Conservation (phyloP, 2,888 invertebrate species). For the Drosophila parthenogenetica region DNA sequence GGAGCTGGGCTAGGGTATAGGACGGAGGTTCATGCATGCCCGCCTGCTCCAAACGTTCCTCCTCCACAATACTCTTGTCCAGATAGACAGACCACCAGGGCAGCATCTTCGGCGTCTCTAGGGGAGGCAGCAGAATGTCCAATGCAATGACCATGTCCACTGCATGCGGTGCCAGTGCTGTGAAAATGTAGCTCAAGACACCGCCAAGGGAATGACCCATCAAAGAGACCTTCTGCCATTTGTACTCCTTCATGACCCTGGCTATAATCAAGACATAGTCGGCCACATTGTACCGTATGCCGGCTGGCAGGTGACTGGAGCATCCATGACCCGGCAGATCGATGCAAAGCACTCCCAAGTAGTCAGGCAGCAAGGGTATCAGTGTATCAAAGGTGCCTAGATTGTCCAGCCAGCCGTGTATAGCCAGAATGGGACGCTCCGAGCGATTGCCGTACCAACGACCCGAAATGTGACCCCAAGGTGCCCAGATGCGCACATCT, state of each 20-base stretch:
- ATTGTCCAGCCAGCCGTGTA: conserved; percentile 93
- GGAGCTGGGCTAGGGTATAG: conserved; percentile 87
- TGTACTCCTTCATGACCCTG: conserved; percentile 87
- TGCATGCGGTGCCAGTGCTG: conserved; percentile 86
- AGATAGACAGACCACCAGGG: fast-evolving
- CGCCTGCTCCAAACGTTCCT: conserved; percentile 72
- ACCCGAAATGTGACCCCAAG: conserved; percentile 89
- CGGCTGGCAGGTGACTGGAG: conserved; percentile 88
- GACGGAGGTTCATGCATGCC: conserved; percentile 86
- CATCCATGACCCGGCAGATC: conserved; percentile 90
- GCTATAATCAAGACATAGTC: conserved; percentile 85
- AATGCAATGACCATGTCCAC: conserved; percentile 75
- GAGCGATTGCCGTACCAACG: conserved; percentile 89
- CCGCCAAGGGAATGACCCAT: conserved; percentile 89
- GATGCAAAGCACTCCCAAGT: conserved; percentile 87
- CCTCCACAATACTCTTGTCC: conserved; percentile 85
- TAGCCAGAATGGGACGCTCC: conserved; percentile 88
- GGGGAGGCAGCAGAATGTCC: conserved; percentile 61
- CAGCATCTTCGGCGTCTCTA: background rate
- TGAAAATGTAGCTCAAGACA: conserved; percentile 87
- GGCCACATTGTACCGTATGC: conserved; percentile 82
- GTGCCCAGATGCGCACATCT: conserved; percentile 88
- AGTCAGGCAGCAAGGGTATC: conserved; percentile 86
- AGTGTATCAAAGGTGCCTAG: conserved; percentile 90
- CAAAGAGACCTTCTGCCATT: conserved; percentile 89